Evolutionary conservation across 2,888 invertebrate species (phyloP).

Genomic region (Mesorhabditis sp.): DNA sequence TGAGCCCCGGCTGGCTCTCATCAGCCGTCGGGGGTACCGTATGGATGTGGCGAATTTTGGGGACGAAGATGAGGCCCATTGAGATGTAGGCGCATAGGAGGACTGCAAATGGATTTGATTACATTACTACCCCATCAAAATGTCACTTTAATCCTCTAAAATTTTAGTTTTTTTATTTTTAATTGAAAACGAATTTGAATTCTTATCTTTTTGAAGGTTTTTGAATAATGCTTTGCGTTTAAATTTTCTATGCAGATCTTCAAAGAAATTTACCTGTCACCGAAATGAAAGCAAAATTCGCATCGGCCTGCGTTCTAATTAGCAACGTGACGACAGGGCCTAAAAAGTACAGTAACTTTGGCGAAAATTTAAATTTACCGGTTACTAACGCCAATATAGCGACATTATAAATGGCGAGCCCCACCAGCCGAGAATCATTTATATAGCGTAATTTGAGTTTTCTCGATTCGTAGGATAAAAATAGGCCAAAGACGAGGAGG

Average conservation of each 20-base stretch:
- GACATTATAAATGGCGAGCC: conserved; percentile 99
- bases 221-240: too few species aligned
- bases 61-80: conserved; percentile 95
- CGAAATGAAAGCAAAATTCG: conserved; percentile 91
- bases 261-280: conserved; percentile 64
- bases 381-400: conserved; percentile 95
- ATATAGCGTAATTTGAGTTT: conserved; percentile 91
- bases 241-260: neutral
- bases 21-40: conserved; percentile 35
- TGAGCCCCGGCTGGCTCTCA: conserved; percentile 16
- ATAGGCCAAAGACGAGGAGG: conserved; percentile 90
- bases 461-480: conserved; percentile 94
- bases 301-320: conserved; percentile 93
- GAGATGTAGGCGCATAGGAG: conserved; percentile 96
- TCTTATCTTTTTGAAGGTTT: too few species aligned
- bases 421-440: conserved; percentile 95
- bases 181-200: too few species aligned
- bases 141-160: too few species aligned
- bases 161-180: too few species aligned
- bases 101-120: conserved; percentile 63
- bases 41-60: conserved; percentile 81
- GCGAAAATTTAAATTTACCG: conserved; percentile 64
- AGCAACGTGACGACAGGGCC: conserved; percentile 83
- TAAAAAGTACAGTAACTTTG: neutral
- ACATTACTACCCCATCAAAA: neutral